A percentile compares a stretch with the other conserved stretches of the same genome.
phyloP scores from a whole-genome alignment of 2,888 invertebrate genomes.

The Ethmia dodecea region DNA sequence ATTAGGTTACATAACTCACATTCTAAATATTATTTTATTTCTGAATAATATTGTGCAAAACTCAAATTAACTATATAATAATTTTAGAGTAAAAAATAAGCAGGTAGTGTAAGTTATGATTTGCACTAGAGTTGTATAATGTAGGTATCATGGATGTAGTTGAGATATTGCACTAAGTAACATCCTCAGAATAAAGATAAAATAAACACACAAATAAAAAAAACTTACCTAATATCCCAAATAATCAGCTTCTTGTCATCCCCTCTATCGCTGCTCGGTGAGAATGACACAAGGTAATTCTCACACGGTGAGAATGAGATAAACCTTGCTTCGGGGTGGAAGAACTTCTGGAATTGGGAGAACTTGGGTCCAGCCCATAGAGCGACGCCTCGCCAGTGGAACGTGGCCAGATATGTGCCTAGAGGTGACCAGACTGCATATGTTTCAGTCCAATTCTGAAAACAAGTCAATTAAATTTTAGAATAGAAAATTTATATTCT shows the following conservation, averaged over 20 bases:
- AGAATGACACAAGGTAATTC: slow-evolving; percentile 96
- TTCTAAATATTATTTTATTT: too few species aligned
- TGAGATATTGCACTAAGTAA: not conserved
- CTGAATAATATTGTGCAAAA: too few species aligned
- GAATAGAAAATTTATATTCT: too few species aligned
- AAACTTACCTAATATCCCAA: slow-evolving; percentile 91
- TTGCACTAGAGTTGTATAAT: not conserved
- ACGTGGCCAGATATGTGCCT: slow-evolving; percentile 97
- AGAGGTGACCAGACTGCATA: slow-evolving; percentile 98
- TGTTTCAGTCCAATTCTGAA: slow-evolving; percentile 97
- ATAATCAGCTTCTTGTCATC: slow-evolving; percentile 92
- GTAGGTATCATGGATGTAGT: not conserved
- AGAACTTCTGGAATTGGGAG: slow-evolving; percentile 93
- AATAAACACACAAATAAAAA: not conserved
- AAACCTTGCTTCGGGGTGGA: slow-evolving; percentile 93
- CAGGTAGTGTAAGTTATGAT: too few species aligned
- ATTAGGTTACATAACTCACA: too few species aligned
- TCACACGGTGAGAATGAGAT: slow-evolving; percentile 99
- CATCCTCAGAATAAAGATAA: not conserved
- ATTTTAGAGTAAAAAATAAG: too few species aligned
- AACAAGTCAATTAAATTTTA: too few species aligned
- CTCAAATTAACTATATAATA: too few species aligned
- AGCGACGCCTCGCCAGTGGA: slow-evolving; percentile 96
- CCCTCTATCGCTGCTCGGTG: slow-evolving; percentile 85
- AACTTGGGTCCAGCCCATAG: slow-evolving; percentile 98